A percentile compares a stretch with the other conserved stretches of the same genome.
Conservation (phyloP, 2,888 invertebrate species). For the Lepidochitona cinerea region DNA sequence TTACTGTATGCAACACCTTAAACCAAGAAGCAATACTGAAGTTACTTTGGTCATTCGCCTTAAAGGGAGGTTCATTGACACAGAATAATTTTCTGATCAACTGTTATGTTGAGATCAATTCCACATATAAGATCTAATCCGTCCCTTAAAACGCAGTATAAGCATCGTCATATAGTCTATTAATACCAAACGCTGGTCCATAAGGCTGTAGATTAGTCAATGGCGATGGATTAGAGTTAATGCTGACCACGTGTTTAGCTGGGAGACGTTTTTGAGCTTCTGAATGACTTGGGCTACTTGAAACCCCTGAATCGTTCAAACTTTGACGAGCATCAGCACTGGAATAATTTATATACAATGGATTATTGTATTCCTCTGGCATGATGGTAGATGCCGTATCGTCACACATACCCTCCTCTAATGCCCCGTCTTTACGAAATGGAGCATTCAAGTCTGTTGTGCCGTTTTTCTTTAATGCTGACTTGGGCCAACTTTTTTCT, state of each 20-base stretch:
- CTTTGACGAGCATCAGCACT: background rate
- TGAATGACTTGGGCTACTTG: background rate
- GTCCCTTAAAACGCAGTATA: slow-evolving; percentile 3
- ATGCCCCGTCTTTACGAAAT: background rate
- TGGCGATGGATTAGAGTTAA: background rate
- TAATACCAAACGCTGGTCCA: background rate
- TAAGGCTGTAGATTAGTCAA: background rate
- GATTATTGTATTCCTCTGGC: background rate
- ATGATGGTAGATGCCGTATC: background rate
- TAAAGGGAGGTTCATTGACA: too few relatives aligned
- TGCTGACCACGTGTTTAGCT: background rate
- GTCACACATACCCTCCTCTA: background rate
- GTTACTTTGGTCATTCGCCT: too few relatives aligned
- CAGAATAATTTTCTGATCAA: too few relatives aligned
- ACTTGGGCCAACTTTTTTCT: background rate
- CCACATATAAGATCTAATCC: too few relatives aligned
- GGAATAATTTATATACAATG: background rate
- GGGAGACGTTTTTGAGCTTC: background rate
- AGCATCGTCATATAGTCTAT: background rate
- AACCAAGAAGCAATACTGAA: too few relatives aligned
- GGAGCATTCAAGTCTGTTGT: background rate
- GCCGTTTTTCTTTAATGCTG: background rate
- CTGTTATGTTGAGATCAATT: too few relatives aligned
- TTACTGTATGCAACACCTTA: too few relatives aligned
- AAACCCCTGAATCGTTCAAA: background rate